Base-by-base conservation (phyloP, 2,888 invertebrate species). In the Eustalomyia histrio region DNA sequence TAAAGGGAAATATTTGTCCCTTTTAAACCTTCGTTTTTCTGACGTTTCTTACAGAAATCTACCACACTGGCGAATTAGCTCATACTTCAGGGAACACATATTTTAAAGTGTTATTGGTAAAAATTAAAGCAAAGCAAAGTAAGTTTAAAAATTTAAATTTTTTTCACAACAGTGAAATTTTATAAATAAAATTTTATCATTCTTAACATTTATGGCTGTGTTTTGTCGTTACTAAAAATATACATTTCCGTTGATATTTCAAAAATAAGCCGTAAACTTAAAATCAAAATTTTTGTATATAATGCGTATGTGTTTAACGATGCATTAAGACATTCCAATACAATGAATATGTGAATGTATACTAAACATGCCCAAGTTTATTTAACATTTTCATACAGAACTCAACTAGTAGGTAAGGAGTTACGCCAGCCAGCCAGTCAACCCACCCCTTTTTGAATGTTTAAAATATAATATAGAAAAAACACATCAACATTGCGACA, bases 311-410 rank as follows among this genome's bases (percentile, higher is more conserved):
- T 72, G 55, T 12, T 67, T 50, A 73, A 24, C 72, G 78, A 79
- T 55, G 72, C 78, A 79, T 67, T 35, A 39, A 24, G 50, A 55
- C 71, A 72, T 78, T 72, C 72, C 72, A 72, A 67, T 61, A 73
- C 67, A 79, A 67, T 73, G 67, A 72, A 60, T 78, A 57, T 72
- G 78, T 67, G 67, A 79, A 79, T 79, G 63, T 78, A 63, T 29
- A 29, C 29, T 6, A 29, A 73, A 67, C 67, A 18, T 53, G 72
- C 76, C 76, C 53, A 64, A 39, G 65, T 67, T 43, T 24, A 16
- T 29, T 21, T 53, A 5, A 7, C 35, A 24, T 50, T 9, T 24
- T 47, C 6, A 33, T 33, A 4, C 2, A 29, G 4, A 12, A 39
- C 33, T 67, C 61, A 79, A 79, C 67, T 73, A 61, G 39, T 79